A percentile compares a stretch with the other conserved stretches of the same genome.
Evolutionary conservation across 1,140 invertebrate species (phyloP).

Genomic region (Coelopa frigida): DNA sequence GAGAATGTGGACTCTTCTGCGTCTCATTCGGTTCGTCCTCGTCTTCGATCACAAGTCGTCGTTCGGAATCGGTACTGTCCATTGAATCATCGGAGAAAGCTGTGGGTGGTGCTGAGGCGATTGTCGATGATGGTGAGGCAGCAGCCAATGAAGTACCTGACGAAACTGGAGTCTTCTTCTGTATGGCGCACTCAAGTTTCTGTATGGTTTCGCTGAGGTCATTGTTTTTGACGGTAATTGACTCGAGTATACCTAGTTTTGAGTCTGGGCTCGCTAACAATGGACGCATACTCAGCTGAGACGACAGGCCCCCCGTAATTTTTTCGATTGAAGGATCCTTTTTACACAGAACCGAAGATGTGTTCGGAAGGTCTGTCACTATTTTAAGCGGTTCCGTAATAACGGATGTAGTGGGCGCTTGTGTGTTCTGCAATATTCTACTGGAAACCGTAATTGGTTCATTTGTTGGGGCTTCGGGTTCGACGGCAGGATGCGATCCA

Average conservation of each 20-base stretch:
- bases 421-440: too few relatives aligned
- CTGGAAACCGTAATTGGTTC: too few relatives aligned
- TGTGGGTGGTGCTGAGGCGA: constrained; percentile 12
- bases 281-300: not conserved
- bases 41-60: constrained; percentile 53
- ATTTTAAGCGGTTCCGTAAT: too few relatives aligned
- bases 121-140: constrained; percentile 22
- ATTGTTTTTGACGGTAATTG: constrained; percentile 50
- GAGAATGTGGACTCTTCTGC: not conserved
- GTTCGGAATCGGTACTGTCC: constrained; percentile 68
- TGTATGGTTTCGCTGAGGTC: constrained; percentile 55
- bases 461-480: too few relatives aligned
- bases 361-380: too few relatives aligned
- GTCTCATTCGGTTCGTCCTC: too few relatives aligned
- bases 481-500: too few relatives aligned
- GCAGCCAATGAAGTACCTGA: constrained; percentile 27
- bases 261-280: constrained; percentile 28
- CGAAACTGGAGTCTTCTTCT: constrained; percentile 34
- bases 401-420: too few relatives aligned
- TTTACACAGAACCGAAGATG: too few relatives aligned
- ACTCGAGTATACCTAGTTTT: constrained; percentile 35
- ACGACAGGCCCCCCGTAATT: too few relatives aligned
- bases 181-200: constrained; percentile 47
- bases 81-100: constrained; percentile 46
- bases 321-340: too few relatives aligned